Evolutionary conservation across 2,797 vertebrate species (phyloP), one percentile per base, ranked within the genome.

Genomic region (Epinephelus coioides): DNA sequence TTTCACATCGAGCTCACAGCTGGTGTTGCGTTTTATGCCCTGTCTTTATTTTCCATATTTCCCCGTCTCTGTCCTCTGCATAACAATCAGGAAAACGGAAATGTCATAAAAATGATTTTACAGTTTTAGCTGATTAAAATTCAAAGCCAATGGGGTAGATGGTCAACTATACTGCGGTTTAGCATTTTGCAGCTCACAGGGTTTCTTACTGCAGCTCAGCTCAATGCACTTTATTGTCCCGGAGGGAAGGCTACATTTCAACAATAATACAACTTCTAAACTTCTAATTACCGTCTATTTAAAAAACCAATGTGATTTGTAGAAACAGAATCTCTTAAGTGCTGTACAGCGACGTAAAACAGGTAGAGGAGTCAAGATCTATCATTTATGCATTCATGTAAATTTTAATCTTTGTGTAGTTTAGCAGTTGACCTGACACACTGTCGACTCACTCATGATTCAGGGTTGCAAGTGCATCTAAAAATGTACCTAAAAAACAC

Each of bases 51-150:
- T 80, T 68, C 63, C 67, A 70, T 40, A 86, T 78, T 76, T 84
- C 53, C 25, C 40, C 4, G 1, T 57, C 23, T 71, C 34, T 38
- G 17, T 69, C 63, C 54, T 59, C 71, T 74, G 74, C 56, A 78
- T 82, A 70, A 78, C 82, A 84, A 84, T 83, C 47, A 77, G 69
- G 50, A 79, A 78, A 82, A 79, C 27, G 2, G 46, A 90, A 87
- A 87, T 76, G 65, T 75, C 73, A 79, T 88, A 47, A 76, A 86
- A 83, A 77, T 56, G 1, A 76, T 87, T 89, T 78, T 73, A 86
- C 51, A 70, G 56, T 83, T 83, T 38, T 19, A 54, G 72, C 71
- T 66, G 59, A 84, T 86, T 89, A 71, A 84, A 83, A 87, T 81
- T 64, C 62, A 84, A 67, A 82, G 54, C 68, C 75, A 68, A 7